Evolutionary conservation across 30 jellyfish, hydroid and myxozoan genomes (phyloP).

Genomic region (Hydractinia symbiolongicarpus): DNA sequence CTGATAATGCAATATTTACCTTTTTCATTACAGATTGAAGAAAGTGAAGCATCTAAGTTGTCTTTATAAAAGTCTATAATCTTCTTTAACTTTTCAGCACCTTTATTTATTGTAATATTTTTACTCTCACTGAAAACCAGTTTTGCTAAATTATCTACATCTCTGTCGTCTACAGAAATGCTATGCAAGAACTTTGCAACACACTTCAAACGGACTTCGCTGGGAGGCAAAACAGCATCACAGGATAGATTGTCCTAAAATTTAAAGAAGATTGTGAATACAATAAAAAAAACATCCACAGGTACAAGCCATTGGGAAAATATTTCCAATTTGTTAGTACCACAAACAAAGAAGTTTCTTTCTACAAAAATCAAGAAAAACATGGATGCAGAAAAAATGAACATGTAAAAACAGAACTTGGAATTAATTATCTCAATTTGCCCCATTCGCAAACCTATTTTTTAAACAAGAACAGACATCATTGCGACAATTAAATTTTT

Average conservation of each 20-base stretch:
- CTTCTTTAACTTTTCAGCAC: constrained; percentile 2
- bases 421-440: too few species aligned
- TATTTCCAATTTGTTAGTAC: too few species aligned
- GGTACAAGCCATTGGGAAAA: too few species aligned
- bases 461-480: too few species aligned
- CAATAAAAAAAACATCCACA: too few species aligned
- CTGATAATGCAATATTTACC: neutral
- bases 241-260: constrained; percentile 33
- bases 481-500: too few species aligned
- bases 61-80: constrained; percentile 23
- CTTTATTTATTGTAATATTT: constrained; percentile 23
- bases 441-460: too few species aligned
- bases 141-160: constrained; percentile 51
- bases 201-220: constrained; percentile 61
- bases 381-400: too few species aligned
- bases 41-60: constrained; percentile 3
- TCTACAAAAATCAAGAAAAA: too few species aligned
- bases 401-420: too few species aligned
- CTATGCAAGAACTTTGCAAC: constrained; percentile 70
- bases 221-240: constrained; percentile 72
- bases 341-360: too few species aligned
- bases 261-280: too few species aligned
- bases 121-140: constrained; percentile 3
- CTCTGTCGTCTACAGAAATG: constrained; percentile 25
- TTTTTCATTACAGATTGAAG: constrained; percentile 18